phyloP scores from a whole-genome alignment of 1,140 invertebrate genomes.

The Phocides pigmalion region DNA sequence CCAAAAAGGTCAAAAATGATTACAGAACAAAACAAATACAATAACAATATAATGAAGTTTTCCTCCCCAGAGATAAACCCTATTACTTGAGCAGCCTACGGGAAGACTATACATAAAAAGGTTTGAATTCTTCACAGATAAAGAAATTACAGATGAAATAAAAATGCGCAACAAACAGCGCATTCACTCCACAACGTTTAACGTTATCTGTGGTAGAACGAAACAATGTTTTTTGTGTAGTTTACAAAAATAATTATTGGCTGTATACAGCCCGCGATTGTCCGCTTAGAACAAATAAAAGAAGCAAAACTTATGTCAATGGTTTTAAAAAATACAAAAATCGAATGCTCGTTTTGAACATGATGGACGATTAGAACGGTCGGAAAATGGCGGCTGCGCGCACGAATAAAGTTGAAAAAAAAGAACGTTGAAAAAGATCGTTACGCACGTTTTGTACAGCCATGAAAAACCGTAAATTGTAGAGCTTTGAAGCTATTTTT shows the following conservation, averaged over 20 bases:
- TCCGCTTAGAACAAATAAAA: neutral
- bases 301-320: conserved; percentile 1
- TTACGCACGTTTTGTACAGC: conserved; percentile 3
- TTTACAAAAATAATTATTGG: neutral
- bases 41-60: neutral
- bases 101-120: conserved; percentile 1
- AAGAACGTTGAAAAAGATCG: neutral
- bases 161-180: conserved; percentile 2
- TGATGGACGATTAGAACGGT: conserved; percentile 2
- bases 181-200: neutral
- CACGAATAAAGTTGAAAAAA: conserved; percentile 1
- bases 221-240: conserved; percentile 2
- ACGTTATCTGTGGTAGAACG: neutral
- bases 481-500: conserved; percentile 2
- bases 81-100: neutral
- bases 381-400: conserved; percentile 4
- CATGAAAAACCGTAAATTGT: neutral
- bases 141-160: neutral
- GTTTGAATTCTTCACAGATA: conserved; percentile 5
- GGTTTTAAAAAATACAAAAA: neutral
- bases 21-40: neutral
- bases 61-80: conserved; percentile 5
- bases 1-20: neutral
- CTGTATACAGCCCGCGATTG: neutral
- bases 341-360: neutral